Base-by-base conservation (phyloP, 1,140 invertebrate species). In the Temnothorax longispinosus region DNA sequence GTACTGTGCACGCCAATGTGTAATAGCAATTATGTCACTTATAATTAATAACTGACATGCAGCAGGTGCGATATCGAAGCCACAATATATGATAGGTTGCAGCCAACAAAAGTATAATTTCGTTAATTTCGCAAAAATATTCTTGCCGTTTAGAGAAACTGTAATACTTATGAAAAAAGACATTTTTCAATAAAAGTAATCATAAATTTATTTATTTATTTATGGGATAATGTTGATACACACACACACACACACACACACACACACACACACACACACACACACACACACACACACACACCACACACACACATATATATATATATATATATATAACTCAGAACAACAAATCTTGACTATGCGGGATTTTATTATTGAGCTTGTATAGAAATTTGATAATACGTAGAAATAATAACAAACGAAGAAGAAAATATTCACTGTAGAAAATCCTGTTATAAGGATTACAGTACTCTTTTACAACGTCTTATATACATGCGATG, bases 121-220 rank as follows among this genome's bases (percentile, higher is more conserved):
- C 35, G 10, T n/a, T 65, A 65, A 38, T 65, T 65, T 65, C 8
- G 35, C 4, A 67, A n/a, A 65, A 41, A 65, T 41, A 65, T 65
- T 67, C 13, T 41, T 38, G 38, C 15, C 13, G 32, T 41, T 10
- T 41, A n/a, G 27, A 21, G 64, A 41, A 21, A 65, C 35, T 65
- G 35, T 41, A 41, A 41, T 44, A 44, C 1, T 21, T 67, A 11
- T 67, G 8, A 41, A 41, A 67, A 41, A 2, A 44, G 38, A 13
- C 3, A 44, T 44, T 65, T 41, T 5, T 21, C 10, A 65, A 32
- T 8, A 27, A n/a, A 65, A 8, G 1, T 15, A 11, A 65, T 65
- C 27, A 65, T 21, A 65, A 65, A 65, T 62, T 58, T 35, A 41
- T 38, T 65, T 64, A 64, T 35, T 41, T n/a, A 38, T 41, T 64